Evolutionary conservation across 2,113 vertebrate genomes (phyloP), one percentile per base, ranked within the genome.

Genomic region (Caretta caretta): DNA sequence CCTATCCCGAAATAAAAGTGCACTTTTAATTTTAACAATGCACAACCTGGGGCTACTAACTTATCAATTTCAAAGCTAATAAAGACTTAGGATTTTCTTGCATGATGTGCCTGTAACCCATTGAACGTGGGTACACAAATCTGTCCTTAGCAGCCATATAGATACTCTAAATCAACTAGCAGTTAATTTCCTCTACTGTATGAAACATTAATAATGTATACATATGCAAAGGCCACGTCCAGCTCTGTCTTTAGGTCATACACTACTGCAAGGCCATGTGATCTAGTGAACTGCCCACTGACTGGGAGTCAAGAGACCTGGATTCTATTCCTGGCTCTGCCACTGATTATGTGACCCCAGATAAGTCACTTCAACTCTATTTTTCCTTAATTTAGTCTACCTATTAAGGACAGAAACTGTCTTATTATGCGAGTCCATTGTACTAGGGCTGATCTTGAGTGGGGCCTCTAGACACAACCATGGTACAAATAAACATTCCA

Each of bases 21-120:
- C 46, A 86, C 65, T 88, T 88, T 95, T 96, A 78, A 89, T 84
- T 84, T 84, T 94, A 48, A 90, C 79, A 91, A 1, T 48, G 85
- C 75, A 17, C 46, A 42, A 89, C 72, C 80, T 38, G 62, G 24
- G 78, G 24, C 75, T 78, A 17, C n/a, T 27, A 86, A 65, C 24
- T 92, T 82, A 93, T 1, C 82, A 83, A 86, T 78, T 92, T 86
- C 42, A 78, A 84, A 62, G 88, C 48, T 35, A 84, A 86, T 78
- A 46, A 69, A 31, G 22, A 90, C 62, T 94, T 54, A 86, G 75
- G 57, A 93, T 25, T 50, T 78, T 13, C 38, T 27, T 5, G 4
- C 75, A n/a, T 80, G 80, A 59, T 0, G 3, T 25, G 17, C 62
- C 35, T 35, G 80, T 46, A 82, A 92, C 48, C 35, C 19, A 53